Percentiles rank a stretch among this genome's conserved stretches.
These are phyloP conservation scores for Acromyrmex echinatior DNA, from an alignment of 1,140 invertebrate species.

Conservation along the genomic window DNA sequence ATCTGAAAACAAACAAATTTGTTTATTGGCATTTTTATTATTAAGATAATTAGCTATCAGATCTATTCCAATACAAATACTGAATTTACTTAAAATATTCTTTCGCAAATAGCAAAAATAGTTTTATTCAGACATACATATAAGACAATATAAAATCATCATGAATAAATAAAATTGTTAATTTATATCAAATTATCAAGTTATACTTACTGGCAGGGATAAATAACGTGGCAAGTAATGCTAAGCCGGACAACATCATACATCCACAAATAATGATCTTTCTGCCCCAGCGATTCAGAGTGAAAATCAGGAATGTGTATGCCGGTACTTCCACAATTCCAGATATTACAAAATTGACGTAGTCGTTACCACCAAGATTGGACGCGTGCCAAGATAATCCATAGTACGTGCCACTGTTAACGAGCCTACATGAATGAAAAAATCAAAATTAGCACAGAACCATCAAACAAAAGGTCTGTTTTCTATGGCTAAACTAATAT, in stretches of 20 bases:
- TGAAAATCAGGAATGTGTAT: constrained; percentile 90
- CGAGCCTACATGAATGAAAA: constrained; percentile 88
- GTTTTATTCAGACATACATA: not conserved
- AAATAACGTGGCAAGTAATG: constrained; percentile 88
- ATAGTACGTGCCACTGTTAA: constrained; percentile 93
- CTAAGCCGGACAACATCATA: constrained; percentile 90
- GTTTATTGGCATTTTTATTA: not conserved
- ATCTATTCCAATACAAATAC: not conserved
- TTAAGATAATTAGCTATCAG: not conserved
- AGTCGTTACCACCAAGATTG: constrained; percentile 91
- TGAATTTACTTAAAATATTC: not conserved
- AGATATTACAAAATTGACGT: constrained; percentile 92
- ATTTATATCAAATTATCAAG: not conserved
- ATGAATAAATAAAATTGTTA: not conserved
- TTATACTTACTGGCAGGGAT: constrained; percentile 88
- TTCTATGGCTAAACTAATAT: too few relatives aligned
- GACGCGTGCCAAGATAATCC: constrained; percentile 93
- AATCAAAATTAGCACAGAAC: not conserved
- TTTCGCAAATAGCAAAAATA: not conserved
- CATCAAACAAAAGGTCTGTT: not conserved
- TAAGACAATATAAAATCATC: not conserved
- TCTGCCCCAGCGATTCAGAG: constrained; percentile 91
- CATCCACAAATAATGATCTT: constrained; percentile 90
- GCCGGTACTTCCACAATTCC: constrained; percentile 93
- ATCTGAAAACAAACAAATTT: constrained; percentile 84